Percentiles rank a stretch among this genome's conserved stretches.
Evolutionary conservation across 2,888 invertebrate species (phyloP).

Genomic region (Aphidoletes aphidimyza): DNA sequence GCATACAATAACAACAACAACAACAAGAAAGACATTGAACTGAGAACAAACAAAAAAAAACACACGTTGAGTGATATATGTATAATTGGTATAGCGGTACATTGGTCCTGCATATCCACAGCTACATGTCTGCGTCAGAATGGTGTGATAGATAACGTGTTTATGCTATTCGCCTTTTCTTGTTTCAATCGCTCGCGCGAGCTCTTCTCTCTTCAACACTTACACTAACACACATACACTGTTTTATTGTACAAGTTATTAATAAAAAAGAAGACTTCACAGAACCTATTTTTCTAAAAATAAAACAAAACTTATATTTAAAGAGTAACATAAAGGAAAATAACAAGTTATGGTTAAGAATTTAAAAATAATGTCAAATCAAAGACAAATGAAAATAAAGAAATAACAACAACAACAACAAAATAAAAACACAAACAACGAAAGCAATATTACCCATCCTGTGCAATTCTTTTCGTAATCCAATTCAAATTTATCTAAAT

Average conservation of each 20-base stretch:
- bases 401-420: not conserved
- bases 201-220: not conserved
- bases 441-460: constrained; percentile 58
- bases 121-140: not conserved
- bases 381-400: not conserved
- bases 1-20: no score
- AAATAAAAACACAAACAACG: constrained; percentile 56
- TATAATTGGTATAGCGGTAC: not conserved
- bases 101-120: not conserved
- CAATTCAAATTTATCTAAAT: constrained; percentile 2
- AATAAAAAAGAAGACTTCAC: constrained; percentile 35
- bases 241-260: constrained; percentile 36
- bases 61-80: not conserved
- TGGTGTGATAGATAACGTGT: not conserved
- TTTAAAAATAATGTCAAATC: constrained; percentile 14
- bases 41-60: no score
- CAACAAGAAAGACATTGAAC: not conserved
- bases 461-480: constrained; percentile 56
- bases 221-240: not conserved
- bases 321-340: not conserved
- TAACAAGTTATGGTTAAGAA: constrained; percentile 49
- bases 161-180: no score
- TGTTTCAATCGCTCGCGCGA: not conserved
- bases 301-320: constrained; percentile 14
- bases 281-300: constrained; percentile 32